Percentiles rank a stretch among this genome's conserved stretches.
phyloP scores from a whole-genome alignment of 2,888 invertebrate genomes.

The Cephus runcator region DNA sequence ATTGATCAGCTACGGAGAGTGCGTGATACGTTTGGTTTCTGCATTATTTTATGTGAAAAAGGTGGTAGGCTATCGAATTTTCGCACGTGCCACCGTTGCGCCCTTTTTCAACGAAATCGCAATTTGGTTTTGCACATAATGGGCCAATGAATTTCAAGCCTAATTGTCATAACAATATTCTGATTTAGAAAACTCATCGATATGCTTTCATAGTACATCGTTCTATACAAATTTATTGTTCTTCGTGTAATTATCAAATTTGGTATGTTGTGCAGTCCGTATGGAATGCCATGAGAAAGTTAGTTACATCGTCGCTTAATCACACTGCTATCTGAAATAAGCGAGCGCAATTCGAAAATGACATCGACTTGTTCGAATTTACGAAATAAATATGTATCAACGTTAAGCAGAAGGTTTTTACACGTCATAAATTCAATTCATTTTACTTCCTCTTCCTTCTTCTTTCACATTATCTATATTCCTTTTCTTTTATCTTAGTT shows the following conservation, averaged over 20 bases:
- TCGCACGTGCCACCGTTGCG: neutral
- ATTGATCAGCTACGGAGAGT: neutral
- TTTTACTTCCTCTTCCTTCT: neutral
- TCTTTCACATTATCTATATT: too few relatives aligned
- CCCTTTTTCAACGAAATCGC: neutral
- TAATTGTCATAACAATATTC: neutral
- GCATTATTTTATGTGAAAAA: neutral
- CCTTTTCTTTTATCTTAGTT: neutral
- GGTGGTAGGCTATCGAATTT: neutral
- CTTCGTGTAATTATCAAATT: neutral
- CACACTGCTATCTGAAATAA: neutral
- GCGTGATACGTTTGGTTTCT: neutral
- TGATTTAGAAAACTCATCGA: neutral
- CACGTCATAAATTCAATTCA: neutral
- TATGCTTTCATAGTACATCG: neutral
- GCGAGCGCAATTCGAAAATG: neutral
- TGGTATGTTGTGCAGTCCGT: neutral
- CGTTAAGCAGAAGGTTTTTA: neutral
- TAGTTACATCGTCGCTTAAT: neutral
- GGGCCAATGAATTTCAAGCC: neutral
- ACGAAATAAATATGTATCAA: slow-evolving; percentile 19
- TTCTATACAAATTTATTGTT: neutral
- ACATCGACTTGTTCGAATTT: slow-evolving; percentile 26
- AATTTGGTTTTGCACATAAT: neutral
- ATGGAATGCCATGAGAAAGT: neutral